These are phyloP conservation scores for Boloria euphrosyne DNA, from an alignment of 2,888 invertebrate species.

Conservation along the genomic window DNA sequence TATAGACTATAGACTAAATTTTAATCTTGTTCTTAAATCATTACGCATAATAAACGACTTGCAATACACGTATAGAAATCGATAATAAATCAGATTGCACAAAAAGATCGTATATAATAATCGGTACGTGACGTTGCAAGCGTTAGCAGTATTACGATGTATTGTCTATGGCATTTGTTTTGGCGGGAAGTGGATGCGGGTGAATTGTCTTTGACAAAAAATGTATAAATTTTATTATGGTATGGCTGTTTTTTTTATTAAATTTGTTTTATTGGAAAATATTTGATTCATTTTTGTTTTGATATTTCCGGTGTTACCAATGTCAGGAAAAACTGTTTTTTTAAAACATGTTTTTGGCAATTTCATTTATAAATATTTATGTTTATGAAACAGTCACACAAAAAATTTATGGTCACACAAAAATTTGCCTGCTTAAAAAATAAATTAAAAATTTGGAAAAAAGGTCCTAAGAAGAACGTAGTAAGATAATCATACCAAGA, in stretches of 20 bases:
- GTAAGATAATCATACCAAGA: no score
- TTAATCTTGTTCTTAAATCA: conserved; percentile 21
- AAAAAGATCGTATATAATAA: conserved; percentile 28
- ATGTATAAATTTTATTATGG: background rate
- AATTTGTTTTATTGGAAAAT: no score
- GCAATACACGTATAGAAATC: conserved; percentile 27
- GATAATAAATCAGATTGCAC: conserved; percentile 33
- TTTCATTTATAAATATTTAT: no score
- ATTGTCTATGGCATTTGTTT: conserved; percentile 53
- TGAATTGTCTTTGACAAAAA: conserved; percentile 23
- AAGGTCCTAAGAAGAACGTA: no score
- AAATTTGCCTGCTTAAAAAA: no score
- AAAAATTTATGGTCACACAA: no score
- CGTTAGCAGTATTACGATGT: conserved; percentile 62
- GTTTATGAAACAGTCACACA: no score
- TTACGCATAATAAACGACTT: conserved; percentile 33
- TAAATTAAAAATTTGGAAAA: no score
- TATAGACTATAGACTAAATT: conserved; percentile 10
- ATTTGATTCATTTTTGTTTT: no score
- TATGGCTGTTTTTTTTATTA: background rate
- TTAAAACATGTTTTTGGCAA: no score
- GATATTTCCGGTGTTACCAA: no score
- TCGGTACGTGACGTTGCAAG: conserved; percentile 65
- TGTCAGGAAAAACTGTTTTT: no score
- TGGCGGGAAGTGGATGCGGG: conserved; percentile 47